Evolutionary conservation across 1,140 invertebrate species (phyloP), one percentile per base, ranked within the genome.

Genomic region (Heliconius hewitsoni): DNA sequence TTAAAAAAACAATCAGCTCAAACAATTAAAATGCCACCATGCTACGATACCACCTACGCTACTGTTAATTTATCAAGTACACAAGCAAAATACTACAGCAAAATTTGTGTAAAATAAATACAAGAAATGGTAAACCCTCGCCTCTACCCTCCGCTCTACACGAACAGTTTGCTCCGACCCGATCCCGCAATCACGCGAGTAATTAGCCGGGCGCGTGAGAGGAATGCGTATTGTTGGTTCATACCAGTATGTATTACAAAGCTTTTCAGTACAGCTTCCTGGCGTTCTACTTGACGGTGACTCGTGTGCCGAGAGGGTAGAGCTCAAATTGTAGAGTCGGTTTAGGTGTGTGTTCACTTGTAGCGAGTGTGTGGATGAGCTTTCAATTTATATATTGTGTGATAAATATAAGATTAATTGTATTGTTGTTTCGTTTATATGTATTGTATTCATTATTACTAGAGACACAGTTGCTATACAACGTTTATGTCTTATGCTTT

Each of bases 151-250:
- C n/a, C 55, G 8, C 70, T 34, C 70, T 39, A 66, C 57, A 39
- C 74, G 74, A 71, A 76, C 66, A n/a, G 34, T 76, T 70, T 76
- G 60, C 70, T 37, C 46, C 27, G 76, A n/a, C 42, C 71, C 52
- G 37, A 60, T 57, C 50, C 77, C 34, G 78, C 78, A 79, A 79
- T 79, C 78, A 79, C 73, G 73, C 78, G 78, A 79, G 78, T 79
- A 79, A 79, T 79, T 79, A 79, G 78, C 78, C 52, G 46, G 42
- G 71, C 78, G 73, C 78, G 78, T 79, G 78, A 79, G 73, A 71
- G 78, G 78, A 79, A 79, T 79, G 73, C 73, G 73, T 79, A 75
- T 74, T 71, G 78, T 79, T 79, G 23, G 23, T 37, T 79, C 30
- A 42, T 52, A 39, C 77, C n/a, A 73, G 34, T 66, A 66, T 66